These are phyloP conservation scores for Rhinichthys klamathensis DNA, from an alignment of 2,113 vertebrate species.

Conservation along the genomic window DNA sequence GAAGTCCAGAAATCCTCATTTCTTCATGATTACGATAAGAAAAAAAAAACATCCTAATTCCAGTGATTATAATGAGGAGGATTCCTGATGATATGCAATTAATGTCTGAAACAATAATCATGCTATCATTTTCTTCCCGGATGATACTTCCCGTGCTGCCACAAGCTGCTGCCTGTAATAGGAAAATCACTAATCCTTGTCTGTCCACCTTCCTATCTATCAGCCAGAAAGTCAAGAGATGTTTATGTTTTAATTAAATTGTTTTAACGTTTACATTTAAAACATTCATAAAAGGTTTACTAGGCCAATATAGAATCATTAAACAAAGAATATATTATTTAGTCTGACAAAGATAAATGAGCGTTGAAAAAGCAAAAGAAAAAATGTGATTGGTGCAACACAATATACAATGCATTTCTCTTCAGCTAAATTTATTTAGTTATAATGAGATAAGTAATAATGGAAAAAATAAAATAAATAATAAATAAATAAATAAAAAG, in stretches of 20 bases:
- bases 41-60: not conserved
- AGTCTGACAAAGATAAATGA: constrained; percentile 23
- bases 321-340: constrained; percentile 24
- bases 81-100: constrained; percentile 34
- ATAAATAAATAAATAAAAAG: constrained; percentile 29
- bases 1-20: not conserved
- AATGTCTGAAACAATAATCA: constrained; percentile 25
- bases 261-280: constrained; percentile 24
- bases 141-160: not conserved
- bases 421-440: not conserved
- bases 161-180: constrained; percentile 13
- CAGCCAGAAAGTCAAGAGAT: not conserved
- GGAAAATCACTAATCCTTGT: not conserved
- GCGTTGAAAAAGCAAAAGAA: not conserved
- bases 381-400: not conserved
- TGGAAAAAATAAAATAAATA: constrained; percentile 16
- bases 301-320: constrained; percentile 15
- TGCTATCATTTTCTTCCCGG: not conserved
- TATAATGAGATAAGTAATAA: not conserved
- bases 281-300: constrained; percentile 19
- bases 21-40: not conserved
- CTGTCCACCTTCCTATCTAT: constrained; percentile 4
- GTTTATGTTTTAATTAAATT: constrained; percentile 36
- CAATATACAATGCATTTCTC: not conserved
- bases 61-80: constrained; percentile 31